A percentile compares a stretch with the other conserved stretches of the same genome.
Conservation (phyloP, 2,888 invertebrate species). For the Dryadula phaetusa region DNA sequence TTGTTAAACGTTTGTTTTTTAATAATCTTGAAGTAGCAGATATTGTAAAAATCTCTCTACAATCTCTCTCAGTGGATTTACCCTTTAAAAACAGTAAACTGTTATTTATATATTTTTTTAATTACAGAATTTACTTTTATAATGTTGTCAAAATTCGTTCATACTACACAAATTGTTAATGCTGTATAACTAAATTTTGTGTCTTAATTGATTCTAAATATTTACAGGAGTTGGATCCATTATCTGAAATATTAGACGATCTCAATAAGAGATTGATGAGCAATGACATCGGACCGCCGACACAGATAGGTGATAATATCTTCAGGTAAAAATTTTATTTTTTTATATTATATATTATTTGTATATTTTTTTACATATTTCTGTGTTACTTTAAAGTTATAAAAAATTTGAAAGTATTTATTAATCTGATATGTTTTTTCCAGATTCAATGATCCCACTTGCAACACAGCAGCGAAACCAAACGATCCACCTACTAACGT, state of each 20-base stretch:
- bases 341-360: too few species aligned
- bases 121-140: too few species aligned
- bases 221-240: slow-evolving; percentile 84
- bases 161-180: background rate
- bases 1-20: too few species aligned
- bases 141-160: too few species aligned
- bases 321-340: slow-evolving; percentile 73
- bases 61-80: too few species aligned
- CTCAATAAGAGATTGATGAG: slow-evolving; percentile 86
- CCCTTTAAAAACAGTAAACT: too few species aligned
- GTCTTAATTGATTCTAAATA: background rate
- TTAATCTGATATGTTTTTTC: slow-evolving; percentile 37
- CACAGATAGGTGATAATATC: slow-evolving; percentile 84
- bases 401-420: too few species aligned
- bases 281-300: slow-evolving; percentile 66
- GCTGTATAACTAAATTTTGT: background rate
- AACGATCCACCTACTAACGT: slow-evolving; percentile 62
- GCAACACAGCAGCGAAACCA: slow-evolving; percentile 70
- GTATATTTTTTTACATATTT: slow-evolving; percentile 51
- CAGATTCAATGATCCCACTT: slow-evolving; percentile 88
- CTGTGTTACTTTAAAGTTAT: background rate
- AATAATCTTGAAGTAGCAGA: too few species aligned
- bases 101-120: too few species aligned
- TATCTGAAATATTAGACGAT: slow-evolving; percentile 88
- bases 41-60: too few species aligned